Base-by-base conservation (phyloP, 2,888 invertebrate species). In the Dynastes tityus region DNA sequence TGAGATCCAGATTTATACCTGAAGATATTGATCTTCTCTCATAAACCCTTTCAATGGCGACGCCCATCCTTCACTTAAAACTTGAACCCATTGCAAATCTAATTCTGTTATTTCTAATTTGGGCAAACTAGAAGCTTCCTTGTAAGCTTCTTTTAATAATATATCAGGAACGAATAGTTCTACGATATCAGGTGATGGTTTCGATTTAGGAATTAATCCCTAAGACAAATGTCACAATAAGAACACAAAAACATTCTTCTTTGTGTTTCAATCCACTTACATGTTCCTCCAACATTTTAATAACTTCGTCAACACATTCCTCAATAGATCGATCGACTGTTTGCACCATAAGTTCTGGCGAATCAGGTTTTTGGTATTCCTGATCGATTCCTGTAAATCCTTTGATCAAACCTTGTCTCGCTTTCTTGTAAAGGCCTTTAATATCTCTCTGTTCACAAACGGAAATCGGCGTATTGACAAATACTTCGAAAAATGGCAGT, bases 351-450 rank as follows among this genome's bases (percentile, higher is more conserved):
- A 98, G 88, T 85, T 98, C 97, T 0, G 98, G 96, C 5, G 92
- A 91, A 83, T 92, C 91, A 0, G 98, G 98, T 37, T 92, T 91
- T 88, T 98, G 97, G 88, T 99, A 99, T 73, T 92, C 94, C 83
- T 97, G 96, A 84, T 98, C 98, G 80, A 99, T 96, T 63, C 98
- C 98, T n/a, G 95, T 95, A 85, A 95, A 95, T 0, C 94, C 94
- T 89, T 94, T 91, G 81, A 99, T 98, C 78, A 94, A 91, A 65
- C 99, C 99, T 81, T 96, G 95, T 76, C 99, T 92, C 0, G 99
- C 99, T 88, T 98, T 98, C 89, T 97, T 97, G 89, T 99, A 98
- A n/a, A 99, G 91, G 0, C 98, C 98, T 87, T 99, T 99, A 0
- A 96, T 96, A 87, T 99, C 99, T 73, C 99, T 91, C 82, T 94